Evolutionary conservation across 37 sponge, comb jelly and placozoan species (phyloP).

Genomic region (Beroe forskalii): DNA sequence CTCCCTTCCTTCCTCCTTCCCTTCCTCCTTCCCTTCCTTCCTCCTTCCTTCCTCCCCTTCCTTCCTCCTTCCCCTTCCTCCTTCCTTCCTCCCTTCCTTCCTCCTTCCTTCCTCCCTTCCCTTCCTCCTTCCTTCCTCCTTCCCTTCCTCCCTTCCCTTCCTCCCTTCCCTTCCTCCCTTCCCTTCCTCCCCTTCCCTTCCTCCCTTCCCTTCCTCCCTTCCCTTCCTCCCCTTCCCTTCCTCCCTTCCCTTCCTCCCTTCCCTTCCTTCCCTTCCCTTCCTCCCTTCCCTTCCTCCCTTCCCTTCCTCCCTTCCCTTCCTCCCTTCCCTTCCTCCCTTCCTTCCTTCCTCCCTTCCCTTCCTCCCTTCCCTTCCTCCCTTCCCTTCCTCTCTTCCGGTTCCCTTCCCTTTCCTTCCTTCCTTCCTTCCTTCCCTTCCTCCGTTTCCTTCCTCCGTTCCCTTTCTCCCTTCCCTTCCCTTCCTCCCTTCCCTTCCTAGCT

Average conservation of each 20-base stretch:
- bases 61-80: background rate
- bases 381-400: no score
- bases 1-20: background rate
- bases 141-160: background rate
- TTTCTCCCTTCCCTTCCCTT: no score
- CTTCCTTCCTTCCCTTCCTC: background rate
- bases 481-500: no score
- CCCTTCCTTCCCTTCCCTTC: background rate
- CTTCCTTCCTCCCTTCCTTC: background rate
- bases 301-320: background rate
- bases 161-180: background rate
- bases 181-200: background rate
- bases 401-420: background rate
- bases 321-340: background rate
- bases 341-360: background rate
- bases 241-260: background rate
- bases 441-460: no score
- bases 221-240: background rate
- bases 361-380: background rate
- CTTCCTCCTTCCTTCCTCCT: background rate
- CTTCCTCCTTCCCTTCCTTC: background rate
- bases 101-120: background rate
- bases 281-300: background rate
- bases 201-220: background rate
- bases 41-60: background rate